Evolutionary conservation across 1,140 invertebrate genomes (phyloP).

Genomic region (Pararge aegeria): DNA sequence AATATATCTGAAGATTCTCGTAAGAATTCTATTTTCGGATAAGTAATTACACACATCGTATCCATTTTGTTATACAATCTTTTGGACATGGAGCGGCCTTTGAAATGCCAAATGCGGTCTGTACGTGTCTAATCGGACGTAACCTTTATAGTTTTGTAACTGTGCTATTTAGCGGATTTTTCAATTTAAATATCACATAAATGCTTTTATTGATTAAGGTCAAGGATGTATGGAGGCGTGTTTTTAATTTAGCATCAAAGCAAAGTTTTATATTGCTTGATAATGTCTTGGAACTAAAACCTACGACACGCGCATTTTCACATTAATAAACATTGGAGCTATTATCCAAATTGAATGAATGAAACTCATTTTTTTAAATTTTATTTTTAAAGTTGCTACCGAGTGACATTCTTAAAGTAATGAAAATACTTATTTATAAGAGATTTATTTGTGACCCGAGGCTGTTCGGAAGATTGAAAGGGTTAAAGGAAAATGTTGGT

Average conservation of each 20-base stretch:
- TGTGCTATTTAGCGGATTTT: neutral
- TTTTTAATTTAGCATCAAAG: no score
- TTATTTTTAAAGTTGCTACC: no score
- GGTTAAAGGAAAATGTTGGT: no score
- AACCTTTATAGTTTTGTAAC: constrained; percentile 2
- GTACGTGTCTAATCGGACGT: constrained; percentile 2
- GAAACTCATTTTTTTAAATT: no score
- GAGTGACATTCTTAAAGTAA: no score
- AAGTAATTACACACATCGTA: constrained; percentile 32
- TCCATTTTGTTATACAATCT: constrained; percentile 24
- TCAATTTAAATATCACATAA: neutral
- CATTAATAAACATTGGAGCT: no score
- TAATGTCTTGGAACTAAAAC: neutral
- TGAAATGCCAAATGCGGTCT: constrained; percentile 4
- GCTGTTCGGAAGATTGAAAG: no score
- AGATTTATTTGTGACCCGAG: no score
- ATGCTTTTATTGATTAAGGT: neutral
- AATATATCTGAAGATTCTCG: constrained; percentile 22
- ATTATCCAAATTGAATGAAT: no score
- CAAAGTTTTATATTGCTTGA: no score
- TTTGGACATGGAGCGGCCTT: constrained; percentile 6
- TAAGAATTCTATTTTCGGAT: constrained; percentile 29
- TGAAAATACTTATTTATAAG: no score
- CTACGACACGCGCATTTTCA: no score
- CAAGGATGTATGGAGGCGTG: neutral